These are phyloP conservation scores for Meteorus cinctellus DNA, from an alignment of 2,888 invertebrate genomes.

Conservation along the genomic window DNA sequence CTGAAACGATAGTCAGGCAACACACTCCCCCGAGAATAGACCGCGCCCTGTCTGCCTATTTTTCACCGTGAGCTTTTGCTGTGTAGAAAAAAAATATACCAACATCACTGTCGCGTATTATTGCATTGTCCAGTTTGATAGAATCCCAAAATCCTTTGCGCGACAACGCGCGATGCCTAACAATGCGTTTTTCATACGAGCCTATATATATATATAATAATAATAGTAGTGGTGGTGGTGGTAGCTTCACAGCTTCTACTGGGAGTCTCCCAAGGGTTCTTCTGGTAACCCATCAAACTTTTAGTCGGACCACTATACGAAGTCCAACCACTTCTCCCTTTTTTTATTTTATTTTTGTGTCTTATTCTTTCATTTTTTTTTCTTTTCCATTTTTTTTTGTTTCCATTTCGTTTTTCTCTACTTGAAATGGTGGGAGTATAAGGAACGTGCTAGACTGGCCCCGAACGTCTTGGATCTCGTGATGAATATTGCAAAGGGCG, in stretches of 20 bases:
- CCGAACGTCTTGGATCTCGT: slow-evolving; percentile 58
- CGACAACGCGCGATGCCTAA: slow-evolving; percentile 66
- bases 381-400: slow-evolving; percentile 45
- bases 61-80: slow-evolving; percentile 56
- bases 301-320: slow-evolving; percentile 66
- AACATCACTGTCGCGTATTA: slow-evolving; percentile 61
- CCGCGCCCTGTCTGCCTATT: slow-evolving; percentile 54
- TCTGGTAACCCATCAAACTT: slow-evolving; percentile 72
- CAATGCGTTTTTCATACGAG: slow-evolving; percentile 61
- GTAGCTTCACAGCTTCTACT: not conserved
- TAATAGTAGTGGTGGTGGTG: too few relatives aligned
- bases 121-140: slow-evolving; percentile 74
- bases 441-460: slow-evolving; percentile 56
- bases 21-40: slow-evolving; percentile 33
- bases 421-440: not conserved
- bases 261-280: slow-evolving; percentile 65
- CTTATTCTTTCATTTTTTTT: slow-evolving; percentile 31
- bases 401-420: slow-evolving; percentile 44
- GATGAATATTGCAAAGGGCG: slow-evolving; percentile 72
- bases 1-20: slow-evolving; percentile 33
- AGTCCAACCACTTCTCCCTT: slow-evolving; percentile 44
- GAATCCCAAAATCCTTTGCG: slow-evolving; percentile 72
- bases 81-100: slow-evolving; percentile 38
- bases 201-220: not conserved
- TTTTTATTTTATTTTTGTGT: slow-evolving; percentile 46